These are phyloP conservation scores for Polylopha cassiicola DNA, from an alignment of 2,888 invertebrate genomes.

Conservation along the genomic window DNA sequence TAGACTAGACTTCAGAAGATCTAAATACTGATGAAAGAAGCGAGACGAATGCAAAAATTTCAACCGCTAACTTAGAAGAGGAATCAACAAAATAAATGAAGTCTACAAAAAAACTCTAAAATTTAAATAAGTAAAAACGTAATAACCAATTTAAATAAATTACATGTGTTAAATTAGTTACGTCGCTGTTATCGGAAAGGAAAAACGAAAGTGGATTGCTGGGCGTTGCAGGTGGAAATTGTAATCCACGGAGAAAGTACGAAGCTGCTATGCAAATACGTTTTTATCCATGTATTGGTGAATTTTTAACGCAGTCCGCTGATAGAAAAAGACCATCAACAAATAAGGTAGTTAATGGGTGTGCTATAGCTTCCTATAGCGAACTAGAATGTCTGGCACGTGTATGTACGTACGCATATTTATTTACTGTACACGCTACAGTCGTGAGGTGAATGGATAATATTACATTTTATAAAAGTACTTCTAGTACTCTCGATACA, in stretches of 20 bases:
- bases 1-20: no score
- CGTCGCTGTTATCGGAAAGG: constrained; percentile 6
- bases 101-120: neutral
- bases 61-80: no score
- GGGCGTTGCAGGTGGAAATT: constrained; percentile 6
- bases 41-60: no score
- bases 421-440: constrained; percentile 12
- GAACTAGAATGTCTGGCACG: constrained; percentile 21
- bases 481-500: constrained; percentile 15
- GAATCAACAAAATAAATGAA: neutral
- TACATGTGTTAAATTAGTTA: no score
- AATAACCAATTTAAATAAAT: no score
- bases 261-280: constrained; percentile 1
- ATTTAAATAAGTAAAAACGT: no score
- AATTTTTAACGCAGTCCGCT: no score
- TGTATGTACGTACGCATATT: constrained; percentile 14
- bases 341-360: no score
- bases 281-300: neutral
- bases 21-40: no score
- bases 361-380: constrained; percentile 12
- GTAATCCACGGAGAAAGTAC: constrained; percentile 11
- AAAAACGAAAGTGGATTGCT: constrained; percentile 11
- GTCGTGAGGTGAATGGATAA: constrained; percentile 22
- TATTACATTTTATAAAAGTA: constrained; percentile 15
- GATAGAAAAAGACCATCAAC: no score